Evolutionary conservation across 2,797 vertebrate genomes (phyloP).

Genomic region (Cyclura pinguis): DNA sequence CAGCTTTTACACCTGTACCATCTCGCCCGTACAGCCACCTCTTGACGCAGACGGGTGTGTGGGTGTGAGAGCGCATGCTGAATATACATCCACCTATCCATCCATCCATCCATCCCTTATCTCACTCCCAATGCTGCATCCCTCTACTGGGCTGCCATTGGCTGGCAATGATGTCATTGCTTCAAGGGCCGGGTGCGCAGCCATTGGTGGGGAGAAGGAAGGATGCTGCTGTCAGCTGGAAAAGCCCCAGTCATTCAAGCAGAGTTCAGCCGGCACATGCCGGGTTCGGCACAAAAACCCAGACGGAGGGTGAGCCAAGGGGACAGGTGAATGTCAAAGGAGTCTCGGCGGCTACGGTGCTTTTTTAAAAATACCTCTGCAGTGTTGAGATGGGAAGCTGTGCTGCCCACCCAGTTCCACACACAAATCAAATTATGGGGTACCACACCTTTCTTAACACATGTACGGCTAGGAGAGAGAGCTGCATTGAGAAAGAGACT

Average conservation of each 20-base stretch:
- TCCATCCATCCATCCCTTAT: constrained; percentile 67
- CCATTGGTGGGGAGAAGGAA: constrained; percentile 83
- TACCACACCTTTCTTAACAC: neutral
- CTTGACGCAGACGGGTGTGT: constrained; percentile 14
- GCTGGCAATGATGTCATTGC: constrained; percentile 96
- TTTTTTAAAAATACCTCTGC: neutral
- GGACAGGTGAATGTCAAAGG: constrained; percentile 63
- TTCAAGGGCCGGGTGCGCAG: constrained; percentile 82
- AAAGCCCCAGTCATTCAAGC: constrained; percentile 92
- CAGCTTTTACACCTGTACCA: accelerated
- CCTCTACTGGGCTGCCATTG: constrained; percentile 87
- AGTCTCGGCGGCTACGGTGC: constrained; percentile 50
- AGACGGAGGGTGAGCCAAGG: constrained; percentile 34
- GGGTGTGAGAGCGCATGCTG: constrained; percentile 13
- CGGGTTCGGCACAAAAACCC: neutral
- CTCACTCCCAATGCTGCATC: constrained; percentile 83
- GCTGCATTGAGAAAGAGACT: neutral
- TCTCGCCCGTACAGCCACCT: accelerated
- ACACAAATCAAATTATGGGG: neutral
- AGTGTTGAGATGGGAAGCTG: neutral
- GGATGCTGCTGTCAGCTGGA: constrained; percentile 86
- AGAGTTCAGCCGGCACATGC: constrained; percentile 70
- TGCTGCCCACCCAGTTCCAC: neutral
- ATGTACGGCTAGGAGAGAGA: neutral
- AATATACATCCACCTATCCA: constrained; percentile 59